Evolutionary conservation across 1,140 invertebrate genomes (phyloP), one percentile per base, ranked within the genome.

Genomic region (Maconellicoccus hirsutus): DNA sequence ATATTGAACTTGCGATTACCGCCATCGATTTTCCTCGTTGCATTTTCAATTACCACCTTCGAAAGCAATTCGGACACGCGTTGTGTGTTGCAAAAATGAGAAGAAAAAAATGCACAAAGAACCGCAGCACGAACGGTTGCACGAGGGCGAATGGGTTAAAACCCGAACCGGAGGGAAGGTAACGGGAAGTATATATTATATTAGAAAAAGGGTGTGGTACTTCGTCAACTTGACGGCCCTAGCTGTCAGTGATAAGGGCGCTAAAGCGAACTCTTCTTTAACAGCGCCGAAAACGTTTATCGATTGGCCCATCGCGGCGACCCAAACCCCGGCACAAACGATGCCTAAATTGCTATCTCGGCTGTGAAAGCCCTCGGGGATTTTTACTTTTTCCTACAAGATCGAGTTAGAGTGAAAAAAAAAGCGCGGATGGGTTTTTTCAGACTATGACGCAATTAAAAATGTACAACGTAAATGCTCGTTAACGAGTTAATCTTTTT

Each of bases 151-250:
- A 52, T 16, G n/a, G 12, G 42, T 19, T 19, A 19, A 52, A 52
- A 16, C 12, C n/a, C 42, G 42, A 52, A 52, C 42, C 29, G 42
- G 42, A 19, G 19, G 61, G 25, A 19, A 66, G 22, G 61, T 14
- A 25, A 66, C 61, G 61, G 61, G 61, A 66, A 26, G 25, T 66
- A 66, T 26, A 66, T 66, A 66, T 66, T 66, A 66, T 66, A 66
- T 66, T 66, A 66, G 61, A 66, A 66, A 66, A 66, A 66, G 61
- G 61, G 61, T 66, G 61, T 66, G 61, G 61, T 66, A 66, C 61
- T 66, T 66, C 61, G 61, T 66, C 61, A 66, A 66, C 3, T 66
- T 66, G 61, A 66, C 61, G 61, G 61, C 22, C 61, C 61, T 66
- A 66, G 61, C 61, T 66, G 61, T 66, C 61, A 66, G 61, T 66